These are phyloP conservation scores for Sminthopsis crassicaudata DNA, from an alignment of 2,113 vertebrate genomes.

Conservation along the genomic window DNA sequence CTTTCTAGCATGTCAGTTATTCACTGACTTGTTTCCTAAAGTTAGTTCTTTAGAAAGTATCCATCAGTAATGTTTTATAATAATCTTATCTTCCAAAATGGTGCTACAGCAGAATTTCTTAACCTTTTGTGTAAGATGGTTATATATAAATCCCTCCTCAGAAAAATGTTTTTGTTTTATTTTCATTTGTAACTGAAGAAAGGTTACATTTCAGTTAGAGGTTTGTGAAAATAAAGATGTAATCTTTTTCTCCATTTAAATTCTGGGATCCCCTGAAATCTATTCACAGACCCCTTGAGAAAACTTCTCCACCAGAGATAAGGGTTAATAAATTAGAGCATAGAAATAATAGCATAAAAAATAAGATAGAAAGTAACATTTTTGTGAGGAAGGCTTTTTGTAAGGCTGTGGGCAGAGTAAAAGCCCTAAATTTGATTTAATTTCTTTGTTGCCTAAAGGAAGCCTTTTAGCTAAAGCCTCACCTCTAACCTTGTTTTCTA, in stretches of 20 bases:
- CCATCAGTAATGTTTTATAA: background rate
- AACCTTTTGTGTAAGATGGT: background rate
- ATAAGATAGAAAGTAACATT: background rate
- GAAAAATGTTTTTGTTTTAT: background rate
- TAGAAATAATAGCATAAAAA: conserved; percentile 53
- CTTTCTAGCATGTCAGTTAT: background rate
- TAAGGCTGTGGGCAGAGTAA: conserved; percentile 53
- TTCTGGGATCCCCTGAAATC: background rate
- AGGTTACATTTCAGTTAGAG: background rate
- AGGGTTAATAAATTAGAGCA: conserved; percentile 17
- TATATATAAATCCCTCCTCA: background rate
- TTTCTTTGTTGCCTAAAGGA: conserved; percentile 51
- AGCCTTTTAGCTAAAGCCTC: conserved; percentile 62
- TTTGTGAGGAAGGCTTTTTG: conserved; percentile 51
- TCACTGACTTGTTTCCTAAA: background rate
- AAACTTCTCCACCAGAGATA: background rate
- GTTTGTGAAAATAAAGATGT: background rate
- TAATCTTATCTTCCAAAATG: background rate
- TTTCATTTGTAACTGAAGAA: background rate
- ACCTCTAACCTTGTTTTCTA: conserved; percentile 69
- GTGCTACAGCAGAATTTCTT: background rate
- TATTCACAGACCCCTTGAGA: background rate
- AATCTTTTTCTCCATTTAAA: background rate
- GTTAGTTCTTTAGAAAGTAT: background rate
- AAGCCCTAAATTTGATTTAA: conserved; percentile 64